Evolutionary conservation across 2,113 vertebrate species (phyloP), one percentile per base, ranked within the genome.

Genomic region (Anguilla rostrata): DNA sequence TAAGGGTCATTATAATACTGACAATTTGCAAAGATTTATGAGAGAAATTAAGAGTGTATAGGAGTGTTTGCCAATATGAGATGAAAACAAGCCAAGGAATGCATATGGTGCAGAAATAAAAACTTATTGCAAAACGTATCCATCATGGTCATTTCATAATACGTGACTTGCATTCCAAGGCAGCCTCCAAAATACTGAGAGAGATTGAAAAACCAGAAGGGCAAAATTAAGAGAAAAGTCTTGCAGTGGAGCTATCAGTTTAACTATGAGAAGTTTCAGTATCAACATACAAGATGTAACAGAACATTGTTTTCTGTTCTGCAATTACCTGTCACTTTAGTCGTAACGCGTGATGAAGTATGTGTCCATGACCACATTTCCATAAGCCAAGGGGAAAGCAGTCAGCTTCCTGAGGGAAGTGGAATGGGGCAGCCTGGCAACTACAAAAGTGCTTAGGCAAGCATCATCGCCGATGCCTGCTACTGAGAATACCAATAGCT

Each of bases 401-500:
- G 87, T 40, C 40, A 85, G 83, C 87, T 86, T 90, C 80, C 71
- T 84, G 82, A 75, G 83, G 57, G 84, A 85, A 39, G 75, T 4
- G 39, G 83, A 78, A 90, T 83, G 85, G 88, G 29, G 84, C 89
- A 90, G 90, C 90, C 89, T 88, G 87, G 93, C 92, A 94, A 94
- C 92, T 90, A 83, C 86, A 90, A 63, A 84, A 91, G 86, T 87
- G 89, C 89, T 93, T 92, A 92, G 89, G 89, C 86, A 89, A 75
- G 92, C 91, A 91, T 92, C 86, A 85, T 86, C 88, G 89, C 79
- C 34, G 46, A 66, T 6, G 83, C 40, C 86, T 56, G 84, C 89
- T 78, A 87, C 87, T 91, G 91, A 84, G 92, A 94, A 94, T 92
- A 93, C 90, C 88, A 87, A 91, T 91, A 89, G 92, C 88, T 91